A percentile compares a stretch with the other conserved stretches of the same genome.
Conservation (phyloP, 53 echinoderm and acorn worm species). For the Henricia sp. region DNA sequence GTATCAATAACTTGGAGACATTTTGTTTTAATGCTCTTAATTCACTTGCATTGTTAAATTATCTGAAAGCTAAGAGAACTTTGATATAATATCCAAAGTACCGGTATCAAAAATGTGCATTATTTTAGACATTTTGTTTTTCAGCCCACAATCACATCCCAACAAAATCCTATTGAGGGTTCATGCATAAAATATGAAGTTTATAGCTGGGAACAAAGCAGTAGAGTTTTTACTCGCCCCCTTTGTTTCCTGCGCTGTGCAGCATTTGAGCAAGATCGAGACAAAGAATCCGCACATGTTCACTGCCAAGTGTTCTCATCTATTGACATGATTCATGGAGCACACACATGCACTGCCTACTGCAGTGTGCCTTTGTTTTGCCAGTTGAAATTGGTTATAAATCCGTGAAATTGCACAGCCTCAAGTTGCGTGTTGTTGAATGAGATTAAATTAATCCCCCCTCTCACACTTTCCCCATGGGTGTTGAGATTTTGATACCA, state of each 20-base stretch:
- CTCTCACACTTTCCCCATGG: not conserved
- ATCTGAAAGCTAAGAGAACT: too few species aligned
- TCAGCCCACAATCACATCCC: too few species aligned
- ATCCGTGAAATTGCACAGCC: constrained; percentile 21
- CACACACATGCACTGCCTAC: not conserved
- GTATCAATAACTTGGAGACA: not conserved
- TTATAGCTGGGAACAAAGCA: too few species aligned
- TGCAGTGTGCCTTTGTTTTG: not conserved
- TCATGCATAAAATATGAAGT: too few species aligned
- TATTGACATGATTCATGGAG: not conserved
- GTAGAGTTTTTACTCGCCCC: too few species aligned
- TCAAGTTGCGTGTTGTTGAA: too few species aligned
- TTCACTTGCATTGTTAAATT: too few species aligned
- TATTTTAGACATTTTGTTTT: too few species aligned
- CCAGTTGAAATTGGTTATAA: constrained; percentile 18
- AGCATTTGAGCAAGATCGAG: not conserved
- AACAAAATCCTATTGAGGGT: too few species aligned
- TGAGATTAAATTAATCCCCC: not conserved
- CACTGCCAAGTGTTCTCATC: constrained; percentile 16
- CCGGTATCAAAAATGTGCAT: too few species aligned
- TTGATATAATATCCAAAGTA: too few species aligned
- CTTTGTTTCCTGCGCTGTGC: not conserved
- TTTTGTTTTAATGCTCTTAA: not conserved
- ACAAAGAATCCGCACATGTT: constrained; percentile 18
- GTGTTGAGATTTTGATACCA: not conserved